Conservation (phyloP, 2,797 vertebrate species). For the Silurus lanzhouensis region DNA sequence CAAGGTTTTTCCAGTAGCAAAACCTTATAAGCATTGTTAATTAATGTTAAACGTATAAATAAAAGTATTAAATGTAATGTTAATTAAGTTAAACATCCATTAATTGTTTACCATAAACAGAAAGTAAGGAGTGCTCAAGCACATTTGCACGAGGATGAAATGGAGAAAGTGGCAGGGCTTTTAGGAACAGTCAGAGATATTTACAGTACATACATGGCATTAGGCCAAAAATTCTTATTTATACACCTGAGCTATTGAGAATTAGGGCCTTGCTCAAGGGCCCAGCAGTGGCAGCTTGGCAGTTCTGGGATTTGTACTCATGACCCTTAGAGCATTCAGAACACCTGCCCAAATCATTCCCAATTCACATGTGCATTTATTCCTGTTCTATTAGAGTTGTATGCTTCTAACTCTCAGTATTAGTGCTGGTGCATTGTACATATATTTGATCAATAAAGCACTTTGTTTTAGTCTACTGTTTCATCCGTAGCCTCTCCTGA, state of each 20-base stretch:
- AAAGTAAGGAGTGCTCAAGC: not conserved
- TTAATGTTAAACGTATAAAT: not conserved
- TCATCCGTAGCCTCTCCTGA: not conserved
- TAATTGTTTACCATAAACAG: not conserved
- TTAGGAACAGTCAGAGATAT: not conserved
- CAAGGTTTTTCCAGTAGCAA: not conserved
- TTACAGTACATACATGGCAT: too few relatives aligned
- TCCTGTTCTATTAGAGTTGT: not conserved
- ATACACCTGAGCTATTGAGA: too few relatives aligned
- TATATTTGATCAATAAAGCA: not conserved
- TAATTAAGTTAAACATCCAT: not conserved
- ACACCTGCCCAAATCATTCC: not conserved
- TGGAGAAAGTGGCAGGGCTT: not conserved
- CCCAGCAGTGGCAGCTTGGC: too few relatives aligned
- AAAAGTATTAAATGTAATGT: not conserved
- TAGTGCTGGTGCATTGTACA: not conserved
- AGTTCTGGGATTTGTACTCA: too few relatives aligned
- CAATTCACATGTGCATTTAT: not conserved
- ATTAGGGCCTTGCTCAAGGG: too few relatives aligned
- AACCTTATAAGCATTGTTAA: not conserved
- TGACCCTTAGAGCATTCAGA: not conserved
- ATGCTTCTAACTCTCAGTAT: not conserved
- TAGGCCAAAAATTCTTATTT: too few relatives aligned
- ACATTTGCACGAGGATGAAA: not conserved
- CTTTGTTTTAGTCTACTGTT: not conserved